These are phyloP conservation scores for Bufo gargarizans DNA, from an alignment of 2,113 vertebrate genomes.

Conservation along the genomic window DNA sequence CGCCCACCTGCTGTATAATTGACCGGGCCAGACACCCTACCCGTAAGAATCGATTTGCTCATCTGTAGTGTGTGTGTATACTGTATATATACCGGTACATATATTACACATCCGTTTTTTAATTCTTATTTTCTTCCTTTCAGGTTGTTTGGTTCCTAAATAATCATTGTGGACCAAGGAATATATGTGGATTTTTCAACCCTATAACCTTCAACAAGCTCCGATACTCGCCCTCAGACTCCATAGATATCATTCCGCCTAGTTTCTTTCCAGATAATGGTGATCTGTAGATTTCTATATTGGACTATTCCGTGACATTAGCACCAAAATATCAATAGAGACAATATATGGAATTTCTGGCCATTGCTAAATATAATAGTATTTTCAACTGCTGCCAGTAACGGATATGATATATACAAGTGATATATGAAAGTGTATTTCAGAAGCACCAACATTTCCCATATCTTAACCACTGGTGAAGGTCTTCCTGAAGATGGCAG, in stretches of 20 bases:
- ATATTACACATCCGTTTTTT: neutral
- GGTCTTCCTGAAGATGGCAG: neutral
- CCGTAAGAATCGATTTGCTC: no score
- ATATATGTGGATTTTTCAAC: neutral
- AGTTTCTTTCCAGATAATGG: neutral
- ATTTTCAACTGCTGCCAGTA: neutral
- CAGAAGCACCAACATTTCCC: neutral
- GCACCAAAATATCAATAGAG: neutral
- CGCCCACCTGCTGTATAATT: no score
- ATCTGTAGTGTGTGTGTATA: no score
- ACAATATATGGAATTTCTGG: neutral
- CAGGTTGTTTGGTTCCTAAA: constrained; percentile 95
- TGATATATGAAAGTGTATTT: neutral
- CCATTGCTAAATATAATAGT: neutral
- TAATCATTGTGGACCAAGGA: neutral
- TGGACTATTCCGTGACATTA: neutral
- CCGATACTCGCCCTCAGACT: neutral
- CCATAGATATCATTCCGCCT: neutral
- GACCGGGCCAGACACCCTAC: no score
- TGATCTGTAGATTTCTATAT: constrained; percentile 11
- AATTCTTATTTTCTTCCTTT: constrained; percentile 47
- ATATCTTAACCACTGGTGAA: neutral
- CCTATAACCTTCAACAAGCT: neutral
- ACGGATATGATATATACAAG: no score
- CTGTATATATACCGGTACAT: no score